phyloP scores from a whole-genome alignment of 1,140 invertebrate genomes.

The Pseudomyrmex pallidus region DNA sequence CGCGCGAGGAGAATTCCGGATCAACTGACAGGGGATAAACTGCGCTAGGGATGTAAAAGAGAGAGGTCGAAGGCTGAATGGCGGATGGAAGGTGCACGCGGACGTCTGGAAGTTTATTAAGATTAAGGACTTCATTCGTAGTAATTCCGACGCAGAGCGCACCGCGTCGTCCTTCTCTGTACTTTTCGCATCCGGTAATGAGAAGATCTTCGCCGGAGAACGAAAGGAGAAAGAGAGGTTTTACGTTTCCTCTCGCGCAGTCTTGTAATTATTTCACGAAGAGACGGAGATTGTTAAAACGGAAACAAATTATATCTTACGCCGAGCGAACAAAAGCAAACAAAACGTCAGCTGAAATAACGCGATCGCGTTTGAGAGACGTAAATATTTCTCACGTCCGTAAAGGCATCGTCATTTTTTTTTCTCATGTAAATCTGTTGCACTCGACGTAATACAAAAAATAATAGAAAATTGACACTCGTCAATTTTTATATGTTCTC shows the following conservation, averaged over 20 bases:
- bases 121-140: slow-evolving; percentile 82
- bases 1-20: slow-evolving; percentile 61
- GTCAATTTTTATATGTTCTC: too few species aligned
- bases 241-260: slow-evolving; percentile 59
- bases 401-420: too few species aligned
- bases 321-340: too few species aligned
- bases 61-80: slow-evolving; percentile 34
- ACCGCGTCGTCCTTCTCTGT: slow-evolving; percentile 43
- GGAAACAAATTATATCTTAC: slow-evolving; percentile 47
- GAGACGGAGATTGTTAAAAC: slow-evolving; percentile 69
- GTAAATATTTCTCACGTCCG: too few species aligned
- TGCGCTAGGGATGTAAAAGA: slow-evolving; percentile 28
- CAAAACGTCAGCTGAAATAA: too few species aligned
- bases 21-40: slow-evolving; percentile 72
- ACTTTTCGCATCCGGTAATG: slow-evolving; percentile 58
- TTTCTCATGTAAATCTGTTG: too few species aligned
- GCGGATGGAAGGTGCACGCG: slow-evolving; percentile 55
- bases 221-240: background rate
- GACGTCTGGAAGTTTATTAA: slow-evolving; percentile 81
- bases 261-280: slow-evolving; percentile 71
- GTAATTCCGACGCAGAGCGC: slow-evolving; percentile 72
- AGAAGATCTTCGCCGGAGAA: slow-evolving; percentile 14
- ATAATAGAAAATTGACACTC: too few species aligned
- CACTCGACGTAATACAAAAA: too few species aligned
- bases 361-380: too few species aligned